Conservation (phyloP, 2,797 vertebrate genomes). For the Anisognathus igniventris region DNA sequence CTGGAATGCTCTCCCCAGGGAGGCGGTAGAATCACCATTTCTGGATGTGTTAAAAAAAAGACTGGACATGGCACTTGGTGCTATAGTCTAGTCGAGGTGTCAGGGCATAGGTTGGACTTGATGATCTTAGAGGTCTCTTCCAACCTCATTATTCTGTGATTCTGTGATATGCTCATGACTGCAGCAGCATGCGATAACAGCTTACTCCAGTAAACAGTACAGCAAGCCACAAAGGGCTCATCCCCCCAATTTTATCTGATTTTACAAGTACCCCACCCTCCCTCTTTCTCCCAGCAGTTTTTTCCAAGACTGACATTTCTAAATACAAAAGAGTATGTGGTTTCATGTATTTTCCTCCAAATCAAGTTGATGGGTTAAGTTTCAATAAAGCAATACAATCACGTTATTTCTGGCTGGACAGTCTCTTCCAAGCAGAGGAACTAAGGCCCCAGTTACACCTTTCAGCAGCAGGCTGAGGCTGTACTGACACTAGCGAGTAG, state of each 20-base stretch:
- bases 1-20: no score
- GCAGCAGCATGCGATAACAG: fast-evolving
- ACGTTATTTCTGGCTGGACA: neutral
- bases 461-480: neutral
- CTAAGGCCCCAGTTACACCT: neutral
- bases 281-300: neutral
- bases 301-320: neutral
- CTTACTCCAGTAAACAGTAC: neutral
- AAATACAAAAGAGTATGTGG: neutral
- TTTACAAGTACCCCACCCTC: neutral
- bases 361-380: neutral
- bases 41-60: neutral
- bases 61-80: neutral
- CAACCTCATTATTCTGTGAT: neutral
- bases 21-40: neutral
- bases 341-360: neutral
- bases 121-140: neutral
- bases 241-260: no score
- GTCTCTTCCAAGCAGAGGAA: neutral
- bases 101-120: neutral
- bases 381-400: neutral
- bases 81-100: neutral
- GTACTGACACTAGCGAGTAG: neutral
- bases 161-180: fast-evolving
- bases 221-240: neutral